These are phyloP conservation scores for Belonocnema kinseyi DNA, from an alignment of 1,140 invertebrate genomes.

Conservation along the genomic window DNA sequence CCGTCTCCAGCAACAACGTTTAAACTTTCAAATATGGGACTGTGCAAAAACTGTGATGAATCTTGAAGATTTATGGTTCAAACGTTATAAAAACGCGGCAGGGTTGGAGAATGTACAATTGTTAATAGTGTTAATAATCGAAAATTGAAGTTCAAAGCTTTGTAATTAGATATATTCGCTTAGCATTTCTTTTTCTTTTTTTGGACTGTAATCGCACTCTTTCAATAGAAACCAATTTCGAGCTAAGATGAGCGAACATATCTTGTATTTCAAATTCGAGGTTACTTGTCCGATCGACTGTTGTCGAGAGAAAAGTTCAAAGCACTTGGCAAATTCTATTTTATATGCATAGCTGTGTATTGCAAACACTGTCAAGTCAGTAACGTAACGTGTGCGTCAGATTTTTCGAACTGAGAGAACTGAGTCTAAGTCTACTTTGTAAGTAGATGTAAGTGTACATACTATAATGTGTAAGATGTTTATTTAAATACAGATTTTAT, in stretches of 20 bases:
- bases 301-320: background rate
- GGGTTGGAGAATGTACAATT: background rate
- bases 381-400: background rate
- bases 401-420: background rate
- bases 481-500: conserved; percentile 67
- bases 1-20: conserved; percentile 62
- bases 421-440: conserved; percentile 17
- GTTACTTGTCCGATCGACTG: background rate
- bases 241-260: conserved; percentile 12
- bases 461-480: conserved; percentile 57
- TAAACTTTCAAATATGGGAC: conserved; percentile 45
- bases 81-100: background rate
- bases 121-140: conserved; percentile 27
- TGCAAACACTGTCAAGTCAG: background rate
- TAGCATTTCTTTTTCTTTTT: background rate
- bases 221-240: background rate
- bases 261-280: conserved; percentile 26
- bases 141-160: background rate
- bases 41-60: conserved; percentile 8
- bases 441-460: conserved; percentile 55
- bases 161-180: background rate
- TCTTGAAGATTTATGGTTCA: background rate
- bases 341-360: background rate
- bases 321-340: background rate
- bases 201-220: background rate